phyloP scores from a whole-genome alignment of 2,888 invertebrate species.

The Chymomyza amoena region DNA sequence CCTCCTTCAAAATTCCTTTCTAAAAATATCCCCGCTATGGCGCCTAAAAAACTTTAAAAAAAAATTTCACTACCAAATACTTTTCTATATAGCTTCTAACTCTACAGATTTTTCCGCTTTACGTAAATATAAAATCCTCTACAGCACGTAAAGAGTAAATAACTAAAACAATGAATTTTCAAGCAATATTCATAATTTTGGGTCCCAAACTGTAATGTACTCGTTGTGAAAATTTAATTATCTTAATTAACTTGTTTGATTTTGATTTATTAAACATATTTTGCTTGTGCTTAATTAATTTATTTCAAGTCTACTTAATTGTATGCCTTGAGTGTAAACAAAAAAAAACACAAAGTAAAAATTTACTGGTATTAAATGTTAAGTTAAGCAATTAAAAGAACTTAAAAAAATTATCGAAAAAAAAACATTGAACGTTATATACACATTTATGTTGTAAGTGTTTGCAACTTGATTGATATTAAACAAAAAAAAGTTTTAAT shows the following conservation, averaged over 20 bases:
- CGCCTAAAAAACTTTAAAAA: no score
- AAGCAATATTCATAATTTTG: not conserved
- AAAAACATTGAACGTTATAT: not conserved
- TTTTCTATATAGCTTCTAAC: no score
- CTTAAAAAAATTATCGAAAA: not conserved
- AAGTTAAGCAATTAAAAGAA: not conserved
- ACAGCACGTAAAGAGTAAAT: not conserved
- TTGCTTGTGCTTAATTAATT: not conserved
- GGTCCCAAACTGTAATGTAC: not conserved
- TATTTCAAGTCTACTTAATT: constrained; percentile 19
- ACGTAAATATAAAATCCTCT: not conserved
- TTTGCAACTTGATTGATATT: not conserved
- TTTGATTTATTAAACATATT: not conserved
- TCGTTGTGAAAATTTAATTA: not conserved
- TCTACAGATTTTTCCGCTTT: no score
- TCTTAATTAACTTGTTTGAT: not conserved
- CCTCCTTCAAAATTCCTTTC: no score
- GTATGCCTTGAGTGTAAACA: not conserved
- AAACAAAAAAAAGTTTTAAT: not conserved
- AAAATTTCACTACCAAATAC: no score
- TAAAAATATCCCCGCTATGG: no score
- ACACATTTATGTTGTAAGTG: not conserved
- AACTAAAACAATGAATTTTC: not conserved
- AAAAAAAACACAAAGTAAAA: not conserved
- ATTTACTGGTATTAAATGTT: not conserved